Evolutionary conservation across 1,140 invertebrate genomes (phyloP).

Genomic region (Kradibia gibbosae): DNA sequence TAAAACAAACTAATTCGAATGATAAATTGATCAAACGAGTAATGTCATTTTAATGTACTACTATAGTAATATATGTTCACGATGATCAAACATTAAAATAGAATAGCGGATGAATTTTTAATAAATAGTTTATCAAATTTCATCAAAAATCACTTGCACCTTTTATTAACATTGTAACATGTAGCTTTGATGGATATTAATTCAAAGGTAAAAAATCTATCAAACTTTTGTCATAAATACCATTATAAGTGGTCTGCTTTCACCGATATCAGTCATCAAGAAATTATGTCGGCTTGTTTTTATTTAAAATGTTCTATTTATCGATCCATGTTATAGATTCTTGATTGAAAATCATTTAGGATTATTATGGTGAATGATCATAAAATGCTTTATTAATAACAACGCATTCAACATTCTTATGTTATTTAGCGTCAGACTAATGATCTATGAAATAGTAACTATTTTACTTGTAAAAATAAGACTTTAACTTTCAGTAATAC

Average conservation of each 20-base stretch:
- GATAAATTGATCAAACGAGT: not conserved
- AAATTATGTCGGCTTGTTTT: conserved; percentile 36
- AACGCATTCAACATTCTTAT: conserved; percentile 6
- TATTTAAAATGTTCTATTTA: conserved; percentile 40
- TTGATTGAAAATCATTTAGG: not conserved
- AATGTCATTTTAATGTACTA: not conserved
- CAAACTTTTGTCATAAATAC: not conserved
- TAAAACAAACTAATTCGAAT: not conserved
- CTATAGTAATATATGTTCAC: too few species aligned
- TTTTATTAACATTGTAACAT: not conserved
- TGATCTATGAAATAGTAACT: not conserved
- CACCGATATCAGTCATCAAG: not conserved
- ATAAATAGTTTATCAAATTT: not conserved
- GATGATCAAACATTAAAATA: too few species aligned
- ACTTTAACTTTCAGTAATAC: not conserved
- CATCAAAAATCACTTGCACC: not conserved
- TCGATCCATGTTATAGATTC: conserved; percentile 26
- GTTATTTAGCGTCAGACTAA: conserved; percentile 11
- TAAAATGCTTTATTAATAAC: conserved; percentile 40
- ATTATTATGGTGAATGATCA: conserved; percentile 36
- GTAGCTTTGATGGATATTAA: not conserved
- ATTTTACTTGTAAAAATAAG: not conserved
- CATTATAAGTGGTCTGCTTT: not conserved
- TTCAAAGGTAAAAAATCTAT: not conserved
- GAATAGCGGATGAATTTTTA: too few species aligned